phyloP scores from a whole-genome alignment of 2,797 vertebrate genomes.

The Diglossa cyanea region DNA sequence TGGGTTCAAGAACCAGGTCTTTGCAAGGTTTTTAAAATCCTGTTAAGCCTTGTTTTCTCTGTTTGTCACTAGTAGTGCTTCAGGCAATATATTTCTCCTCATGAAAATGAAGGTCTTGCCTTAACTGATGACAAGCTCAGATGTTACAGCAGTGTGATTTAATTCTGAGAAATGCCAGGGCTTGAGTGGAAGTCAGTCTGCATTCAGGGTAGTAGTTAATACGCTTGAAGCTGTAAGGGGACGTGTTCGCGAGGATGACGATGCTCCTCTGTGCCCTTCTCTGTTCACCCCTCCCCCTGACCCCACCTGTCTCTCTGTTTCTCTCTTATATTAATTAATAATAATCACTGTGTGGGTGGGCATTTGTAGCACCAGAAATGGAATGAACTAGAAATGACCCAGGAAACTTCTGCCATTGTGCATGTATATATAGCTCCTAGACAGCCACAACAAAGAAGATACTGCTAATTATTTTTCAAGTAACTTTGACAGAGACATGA shows the following conservation, averaged over 20 bases:
- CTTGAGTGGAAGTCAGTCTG: neutral
- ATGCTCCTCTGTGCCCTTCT: neutral
- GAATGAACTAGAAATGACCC: conserved; percentile 34
- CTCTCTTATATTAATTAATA: conserved; percentile 29
- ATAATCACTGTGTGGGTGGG: neutral
- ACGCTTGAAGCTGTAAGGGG: neutral
- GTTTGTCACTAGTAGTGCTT: neutral
- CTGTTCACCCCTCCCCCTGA: neutral
- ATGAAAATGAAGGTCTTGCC: neutral
- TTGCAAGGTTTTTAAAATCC: neutral
- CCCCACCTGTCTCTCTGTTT: neutral
- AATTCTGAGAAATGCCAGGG: neutral
- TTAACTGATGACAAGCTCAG: neutral
- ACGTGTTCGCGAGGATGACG: accelerated
- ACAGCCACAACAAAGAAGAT: conserved; percentile 28
- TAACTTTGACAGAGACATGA: neutral
- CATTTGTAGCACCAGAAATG: neutral
- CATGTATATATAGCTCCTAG: neutral
- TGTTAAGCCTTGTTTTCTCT: neutral
- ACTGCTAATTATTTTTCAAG: conserved; percentile 1
- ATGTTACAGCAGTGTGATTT: neutral
- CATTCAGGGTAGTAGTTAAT: neutral
- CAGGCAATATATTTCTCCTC: neutral
- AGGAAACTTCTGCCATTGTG: neutral
- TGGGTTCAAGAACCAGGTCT: neutral